A percentile compares a stretch with the other conserved stretches of the same genome.
These are phyloP conservation scores for Pseudomyrmex concolor DNA, from an alignment of 1,140 invertebrate species.

Conservation along the genomic window DNA sequence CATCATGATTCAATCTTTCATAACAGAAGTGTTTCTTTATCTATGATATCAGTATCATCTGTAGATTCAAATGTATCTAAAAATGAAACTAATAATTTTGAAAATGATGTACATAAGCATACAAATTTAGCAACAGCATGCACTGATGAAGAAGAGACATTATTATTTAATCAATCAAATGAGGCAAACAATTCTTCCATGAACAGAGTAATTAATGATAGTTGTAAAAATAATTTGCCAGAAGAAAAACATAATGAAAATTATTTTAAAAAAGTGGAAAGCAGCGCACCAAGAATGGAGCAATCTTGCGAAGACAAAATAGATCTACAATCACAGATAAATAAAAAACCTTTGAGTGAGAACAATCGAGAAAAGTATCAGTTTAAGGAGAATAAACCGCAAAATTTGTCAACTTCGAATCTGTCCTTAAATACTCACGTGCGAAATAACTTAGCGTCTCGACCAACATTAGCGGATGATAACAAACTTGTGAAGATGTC, in stretches of 20 bases:
- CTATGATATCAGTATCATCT: neutral
- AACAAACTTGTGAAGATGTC: conserved; percentile 81
- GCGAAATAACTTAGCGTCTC: conserved; percentile 3
- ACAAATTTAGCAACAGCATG: neutral
- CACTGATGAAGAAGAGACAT: conserved; percentile 37
- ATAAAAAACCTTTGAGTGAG: neutral
- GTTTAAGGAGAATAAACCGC: neutral
- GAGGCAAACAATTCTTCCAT: neutral
- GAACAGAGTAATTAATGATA: neutral
- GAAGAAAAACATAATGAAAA: neutral
- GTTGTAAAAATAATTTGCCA: neutral
- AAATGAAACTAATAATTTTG: neutral
- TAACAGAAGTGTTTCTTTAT: neutral
- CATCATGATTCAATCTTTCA: conserved; percentile 29
- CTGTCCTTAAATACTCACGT: neutral
- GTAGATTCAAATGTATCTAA: neutral
- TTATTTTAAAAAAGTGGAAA: conserved; percentile 3
- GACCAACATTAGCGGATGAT: conserved; percentile 75
- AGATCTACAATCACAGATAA: neutral
- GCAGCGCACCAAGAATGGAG: neutral
- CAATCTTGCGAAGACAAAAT: neutral
- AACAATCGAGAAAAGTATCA: neutral
- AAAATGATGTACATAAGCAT: neutral
- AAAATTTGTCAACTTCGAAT: neutral
- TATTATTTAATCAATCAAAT: conserved; percentile 50